Evolutionary conservation across 2,113 vertebrate genomes (phyloP), one percentile per base, ranked within the genome.

Genomic region (Prunella fulvescens): DNA sequence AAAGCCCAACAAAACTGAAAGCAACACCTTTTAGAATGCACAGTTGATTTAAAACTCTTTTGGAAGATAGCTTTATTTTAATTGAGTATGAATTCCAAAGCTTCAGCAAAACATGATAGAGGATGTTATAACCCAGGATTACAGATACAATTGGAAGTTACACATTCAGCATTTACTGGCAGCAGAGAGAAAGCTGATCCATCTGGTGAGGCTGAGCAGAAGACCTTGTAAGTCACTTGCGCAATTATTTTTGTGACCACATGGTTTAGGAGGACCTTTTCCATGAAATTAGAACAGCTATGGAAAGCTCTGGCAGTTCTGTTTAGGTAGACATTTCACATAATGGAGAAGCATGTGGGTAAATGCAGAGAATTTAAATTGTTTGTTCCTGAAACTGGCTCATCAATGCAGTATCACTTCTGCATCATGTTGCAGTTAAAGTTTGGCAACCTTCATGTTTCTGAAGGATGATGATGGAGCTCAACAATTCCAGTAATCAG

Each of bases 351-450:
- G 42, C 29, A 2, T 65, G 39, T 88, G 76, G 28, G 39, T 77
- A 86, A 82, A 73, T 26, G 31, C 50, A 92, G 65, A 61, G 60
- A 54, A 40, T 87, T 81, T 35, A 35, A 77, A 69, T 80, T 62
- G 35, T 50, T 33, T 1, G 4, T 88, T 90, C 73, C 66, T 78
- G 77, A 77, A 91, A 79, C 40, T 94, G 0, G 0, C 57, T 67
- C 47, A 79, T 83, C 64, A 40, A 51, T 95, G 95, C 96, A 80
- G 89, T 71, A 69, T 93, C 62, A 33, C 57, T 96, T 92, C 90
- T 93, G 93, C 94, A 96, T 94, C 53, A 45, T 44, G 74, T 96
- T 97, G 94, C 96, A 94, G 93, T 91, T 96, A 14, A 81, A 95
- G 83, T 93, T 88, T 96, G 92, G 92, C 94, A 97, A 0, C 69